Base-by-base conservation (phyloP, 2,888 invertebrate genomes). In the Spialia ferax region DNA sequence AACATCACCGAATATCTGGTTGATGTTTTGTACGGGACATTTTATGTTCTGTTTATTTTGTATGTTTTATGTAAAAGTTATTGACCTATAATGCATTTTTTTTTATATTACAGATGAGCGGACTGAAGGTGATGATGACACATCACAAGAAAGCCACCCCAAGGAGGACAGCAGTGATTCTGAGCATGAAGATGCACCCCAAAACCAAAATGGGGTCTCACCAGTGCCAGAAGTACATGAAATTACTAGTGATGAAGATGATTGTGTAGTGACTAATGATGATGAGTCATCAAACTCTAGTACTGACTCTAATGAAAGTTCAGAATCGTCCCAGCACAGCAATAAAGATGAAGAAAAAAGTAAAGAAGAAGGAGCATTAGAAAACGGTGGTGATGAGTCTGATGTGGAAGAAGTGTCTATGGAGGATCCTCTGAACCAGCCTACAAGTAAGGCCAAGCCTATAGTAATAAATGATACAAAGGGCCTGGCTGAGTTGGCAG, bases 381-480 rank as follows among this genome's bases (percentile, higher is more conserved):
- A 95, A 73, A 94, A 94, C 76, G 95, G 95, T 29, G 94, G 94
- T 20, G 94, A 94, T 74, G 95, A 95, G 74, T 95, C 95, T 6
- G 96, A 95, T 75, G 94, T 95, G 69, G 95, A 95, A 79, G 95
- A 96, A 85, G 95, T 97, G 23, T 88, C 96, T 61, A 95, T 95
- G 57, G 95, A 96, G 77, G 96, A 96, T 88, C 96, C 96, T 2
- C 83, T 96, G 4, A 87, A 91, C 70, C 89, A 88, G 86, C 63
- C 77, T n/a, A 78, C 87, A 66, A 78, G 74, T 66, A 89, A 87
- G 75, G 85, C 77, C 70, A 92, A 91, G 78, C 85, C 93, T 8
- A 96, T 97, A 75, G 95, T 97, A 59, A 95, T 97, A 0, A 97
- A 95, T 87, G 96, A 97, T 77, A 96, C 97, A 0, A 97, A 96